Conservation (phyloP, 2,888 invertebrate species). For the Uropetala carovei region DNA sequence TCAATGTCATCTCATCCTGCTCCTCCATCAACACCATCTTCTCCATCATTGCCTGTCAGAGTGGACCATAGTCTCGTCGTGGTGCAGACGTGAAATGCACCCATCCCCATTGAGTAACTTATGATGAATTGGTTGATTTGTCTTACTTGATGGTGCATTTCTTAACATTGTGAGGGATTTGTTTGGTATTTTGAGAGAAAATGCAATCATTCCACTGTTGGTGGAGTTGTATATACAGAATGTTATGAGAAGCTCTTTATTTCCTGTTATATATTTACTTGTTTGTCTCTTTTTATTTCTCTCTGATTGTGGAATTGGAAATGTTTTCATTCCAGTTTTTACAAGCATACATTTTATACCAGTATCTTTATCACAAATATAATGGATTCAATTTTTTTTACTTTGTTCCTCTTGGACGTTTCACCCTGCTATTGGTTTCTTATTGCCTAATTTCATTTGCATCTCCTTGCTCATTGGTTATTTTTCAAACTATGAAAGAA, state of each 20-base stretch:
- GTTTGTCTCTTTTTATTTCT: not conserved
- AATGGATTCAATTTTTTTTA: not conserved
- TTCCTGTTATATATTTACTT: not conserved
- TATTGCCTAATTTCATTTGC: not conserved
- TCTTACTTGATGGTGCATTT: not conserved
- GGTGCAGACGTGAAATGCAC: conserved; percentile 32
- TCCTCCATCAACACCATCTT: conserved; percentile 42
- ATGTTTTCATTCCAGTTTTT: conserved; percentile 21
- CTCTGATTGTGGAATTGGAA: not conserved
- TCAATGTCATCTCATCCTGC: not conserved
- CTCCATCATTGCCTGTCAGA: conserved; percentile 33
- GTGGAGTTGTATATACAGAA: not conserved
- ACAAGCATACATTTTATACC: not conserved
- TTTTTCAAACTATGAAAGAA: not conserved
- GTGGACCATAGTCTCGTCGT: conserved; percentile 46
- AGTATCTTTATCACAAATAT: not conserved
- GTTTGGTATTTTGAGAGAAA: not conserved
- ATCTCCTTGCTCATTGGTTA: not conserved
- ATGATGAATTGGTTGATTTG: not conserved
- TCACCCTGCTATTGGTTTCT: not conserved
- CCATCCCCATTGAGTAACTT: not conserved
- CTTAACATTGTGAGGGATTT: not conserved
- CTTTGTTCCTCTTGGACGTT: not conserved
- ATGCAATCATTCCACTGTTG: not conserved
- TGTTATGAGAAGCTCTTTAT: not conserved